Evolutionary conservation across 2,888 invertebrate genomes (phyloP), one percentile per base, ranked within the genome.

Genomic region (Pocota personata): DNA sequence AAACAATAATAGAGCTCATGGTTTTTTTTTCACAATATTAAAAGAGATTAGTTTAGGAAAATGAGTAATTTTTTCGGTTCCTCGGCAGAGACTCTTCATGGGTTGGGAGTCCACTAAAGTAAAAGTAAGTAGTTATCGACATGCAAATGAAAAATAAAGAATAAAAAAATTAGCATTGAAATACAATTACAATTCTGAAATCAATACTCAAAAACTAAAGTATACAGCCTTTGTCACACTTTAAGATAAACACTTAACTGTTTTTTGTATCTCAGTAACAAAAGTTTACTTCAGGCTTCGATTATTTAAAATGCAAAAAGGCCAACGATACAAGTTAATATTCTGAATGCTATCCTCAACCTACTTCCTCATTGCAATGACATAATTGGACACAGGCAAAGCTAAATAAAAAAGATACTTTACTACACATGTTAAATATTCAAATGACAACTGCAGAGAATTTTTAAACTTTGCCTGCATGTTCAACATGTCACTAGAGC

Each of bases 1-100:
- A 89, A 82, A 90, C 91, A 88, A 92, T 91, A 88, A 91, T 90
- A 76, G 91, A 90, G 88, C 90, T 90, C 90, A 91, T 91, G 88
- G 82, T 71, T 69, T 64, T 69, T n/a, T 46, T 30, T 72, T 27
- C 37, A 48, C 43, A 10, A 5, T 6, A 55, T n/a, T n/a, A n/a
- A n/a, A n/a, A n/a, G n/a, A n/a, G n/a, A n/a, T n/a, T n/a, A n/a
- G n/a, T n/a, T n/a, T n/a, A n/a, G n/a, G n/a, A n/a, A n/a, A n/a
- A n/a, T n/a, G n/a, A n/a, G n/a, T n/a, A n/a, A n/a, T n/a, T n/a
- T n/a, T n/a, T n/a, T n/a, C n/a, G n/a, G n/a, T n/a, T n/a, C n/a
- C n/a, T n/a, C n/a, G n/a, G n/a, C n/a, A n/a, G n/a, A n/a, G n/a
- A n/a, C n/a, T n/a, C n/a, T n/a, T n/a, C n/a, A n/a, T n/a, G n/a